Conservation (phyloP, 2,113 vertebrate genomes). For the Thinocorus orbignyianus region DNA sequence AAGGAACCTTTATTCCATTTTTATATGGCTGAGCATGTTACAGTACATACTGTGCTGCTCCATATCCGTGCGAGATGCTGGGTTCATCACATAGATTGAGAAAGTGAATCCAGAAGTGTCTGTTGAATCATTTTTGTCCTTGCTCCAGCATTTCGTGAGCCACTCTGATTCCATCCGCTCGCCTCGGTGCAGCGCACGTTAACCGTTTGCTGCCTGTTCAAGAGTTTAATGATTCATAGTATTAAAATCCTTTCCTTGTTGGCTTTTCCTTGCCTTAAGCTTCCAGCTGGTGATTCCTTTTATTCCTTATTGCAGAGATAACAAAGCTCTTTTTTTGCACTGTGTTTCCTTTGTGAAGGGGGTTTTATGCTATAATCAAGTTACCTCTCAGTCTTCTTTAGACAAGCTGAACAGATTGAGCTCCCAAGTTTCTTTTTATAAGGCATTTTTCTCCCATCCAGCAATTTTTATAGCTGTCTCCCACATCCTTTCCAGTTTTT, state of each 20-base stretch:
- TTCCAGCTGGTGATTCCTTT: slow-evolving; percentile 10
- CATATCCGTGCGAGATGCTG: rapidly evolving
- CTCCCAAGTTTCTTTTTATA: background rate
- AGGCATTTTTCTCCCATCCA: background rate
- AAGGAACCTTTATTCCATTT: background rate
- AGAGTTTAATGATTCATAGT: slow-evolving; percentile 19
- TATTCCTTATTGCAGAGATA: background rate
- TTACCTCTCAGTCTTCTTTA: background rate
- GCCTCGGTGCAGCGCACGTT: background rate
- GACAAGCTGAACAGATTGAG: slow-evolving; percentile 10
- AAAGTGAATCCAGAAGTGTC: background rate
- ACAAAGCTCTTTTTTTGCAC: background rate
- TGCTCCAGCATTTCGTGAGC: rapidly evolving
- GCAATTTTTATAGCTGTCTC: background rate
- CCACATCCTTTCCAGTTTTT: background rate
- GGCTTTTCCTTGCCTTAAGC: slow-evolving; percentile 27
- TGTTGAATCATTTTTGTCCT: background rate
- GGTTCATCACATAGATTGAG: rapidly evolving
- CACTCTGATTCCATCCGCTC: background rate
- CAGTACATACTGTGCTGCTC: rapidly evolving
- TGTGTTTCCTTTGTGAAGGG: background rate
- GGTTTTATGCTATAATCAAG: background rate
- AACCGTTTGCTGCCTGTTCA: background rate
- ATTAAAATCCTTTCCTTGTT: slow-evolving; percentile 14
- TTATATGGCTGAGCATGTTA: background rate